Evolutionary conservation across 2,113 vertebrate genomes (phyloP), one percentile per base, ranked within the genome.

Genomic region (Aphelocoma coerulescens): DNA sequence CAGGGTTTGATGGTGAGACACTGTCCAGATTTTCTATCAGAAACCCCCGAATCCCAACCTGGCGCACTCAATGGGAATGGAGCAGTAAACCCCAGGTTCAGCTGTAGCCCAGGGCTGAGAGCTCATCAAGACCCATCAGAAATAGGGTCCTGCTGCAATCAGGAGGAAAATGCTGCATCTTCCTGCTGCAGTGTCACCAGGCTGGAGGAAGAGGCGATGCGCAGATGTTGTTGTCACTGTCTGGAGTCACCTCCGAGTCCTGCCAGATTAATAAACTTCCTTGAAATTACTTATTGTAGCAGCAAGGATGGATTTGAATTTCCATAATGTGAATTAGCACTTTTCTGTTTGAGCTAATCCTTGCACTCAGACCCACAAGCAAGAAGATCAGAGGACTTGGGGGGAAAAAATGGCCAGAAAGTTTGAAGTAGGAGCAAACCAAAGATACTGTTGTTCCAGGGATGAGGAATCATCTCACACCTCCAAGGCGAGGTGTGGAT

Each of bases 281-380:
- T 79, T 80, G 51, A 76, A 88, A 66, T 69, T 39, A 65, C 83
- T 57, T 41, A 48, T 79, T 17, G 54, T 24, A 74, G 51, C 3
- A 2, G 72, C 79, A 54, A 73, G 88, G 82, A 58, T 92, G 88
- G 78, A 62, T 92, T 82, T 76, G 78, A 72, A 79, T 88, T 92
- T 90, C 91, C 63, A 33, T 62, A 6, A 43, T 26, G n/a, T 83
- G 83, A 72, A 74, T 92, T 73, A 80, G 46, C 71, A 41, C 54
- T 90, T 62, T 51, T 51, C 67, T 88, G 3, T 86, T 74, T 80
- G 39, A 78, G 57, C 27, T 91, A 72, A 95, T 59, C 86, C 52
- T 77, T 59, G 63, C 51, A 58, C 71, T 27, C 79, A 71, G 83
- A 71, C 59, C 44, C 28, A 37, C 41, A 66, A 79, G 58, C 4